Evolutionary conservation across 2,888 invertebrate species (phyloP).

Genomic region (Beris morrisii): DNA sequence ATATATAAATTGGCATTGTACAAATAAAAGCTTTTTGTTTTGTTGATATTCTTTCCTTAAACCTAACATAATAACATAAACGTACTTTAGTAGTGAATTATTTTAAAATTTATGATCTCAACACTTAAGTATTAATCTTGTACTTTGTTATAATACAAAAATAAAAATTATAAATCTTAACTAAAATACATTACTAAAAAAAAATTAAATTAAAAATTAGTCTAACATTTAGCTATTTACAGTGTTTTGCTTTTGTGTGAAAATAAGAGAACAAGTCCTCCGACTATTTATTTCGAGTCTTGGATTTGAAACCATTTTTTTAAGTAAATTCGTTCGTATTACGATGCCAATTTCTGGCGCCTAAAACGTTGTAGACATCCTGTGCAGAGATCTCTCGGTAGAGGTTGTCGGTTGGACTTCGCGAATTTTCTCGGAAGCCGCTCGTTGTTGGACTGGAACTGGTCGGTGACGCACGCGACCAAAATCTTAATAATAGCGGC

Average conservation of each 20-base stretch:
- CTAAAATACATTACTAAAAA: not conserved
- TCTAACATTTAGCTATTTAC: constrained; percentile 18
- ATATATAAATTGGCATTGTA: constrained; percentile 21
- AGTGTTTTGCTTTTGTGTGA: constrained; percentile 11
- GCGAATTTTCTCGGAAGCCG: constrained; percentile 38
- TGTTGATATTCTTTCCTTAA: not conserved
- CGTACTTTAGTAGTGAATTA: not conserved
- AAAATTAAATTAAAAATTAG: constrained; percentile 16
- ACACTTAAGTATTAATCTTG: constrained; percentile 34
- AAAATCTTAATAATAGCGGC: constrained; percentile 51
- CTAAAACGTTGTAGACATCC: constrained; percentile 36
- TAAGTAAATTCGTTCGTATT: constrained; percentile 18
- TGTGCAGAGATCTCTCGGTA: constrained; percentile 37
- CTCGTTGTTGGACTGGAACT: constrained; percentile 16
- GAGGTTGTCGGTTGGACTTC: constrained; percentile 39
- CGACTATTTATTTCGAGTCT: not conserved
- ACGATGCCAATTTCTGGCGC: constrained; percentile 26
- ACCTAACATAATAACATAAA: not conserved
- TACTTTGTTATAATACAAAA: constrained; percentile 33
- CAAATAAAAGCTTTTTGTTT: constrained; percentile 14
- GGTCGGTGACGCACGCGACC: constrained; percentile 43
- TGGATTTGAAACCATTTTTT: not conserved
- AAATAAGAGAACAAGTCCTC: not conserved
- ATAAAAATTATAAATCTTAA: constrained; percentile 5
- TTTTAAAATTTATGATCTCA: constrained; percentile 3